These are phyloP conservation scores for Drosophila rhopaloa DNA, from an alignment of 1,140 invertebrate genomes.

Conservation along the genomic window DNA sequence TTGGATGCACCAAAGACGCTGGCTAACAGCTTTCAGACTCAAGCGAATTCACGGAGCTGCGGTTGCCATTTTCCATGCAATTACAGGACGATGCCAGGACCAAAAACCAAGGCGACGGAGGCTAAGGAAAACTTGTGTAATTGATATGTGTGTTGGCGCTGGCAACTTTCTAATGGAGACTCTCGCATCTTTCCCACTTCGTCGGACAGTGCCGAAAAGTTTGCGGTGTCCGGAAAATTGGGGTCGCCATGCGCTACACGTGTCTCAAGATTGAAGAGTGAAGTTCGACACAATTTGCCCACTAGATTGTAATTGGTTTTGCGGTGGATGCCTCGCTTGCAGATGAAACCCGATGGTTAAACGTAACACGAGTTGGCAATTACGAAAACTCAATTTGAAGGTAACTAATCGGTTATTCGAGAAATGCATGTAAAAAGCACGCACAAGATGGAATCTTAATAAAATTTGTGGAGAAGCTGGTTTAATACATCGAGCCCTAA, in stretches of 20 bases:
- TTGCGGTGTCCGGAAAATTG: constrained; percentile 35
- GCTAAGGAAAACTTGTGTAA: constrained; percentile 70
- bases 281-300: constrained; percentile 36
- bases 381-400: constrained; percentile 42
- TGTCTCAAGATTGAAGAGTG: constrained; percentile 24
- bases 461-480: too few species aligned
- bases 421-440: neutral
- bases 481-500: too few species aligned
- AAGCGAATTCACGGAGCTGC: constrained; percentile 9
- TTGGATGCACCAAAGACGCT: constrained; percentile 9
- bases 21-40: constrained; percentile 12
- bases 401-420: constrained; percentile 15
- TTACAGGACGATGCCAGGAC: constrained; percentile 29
- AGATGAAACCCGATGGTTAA: constrained; percentile 48
- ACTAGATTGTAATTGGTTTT: constrained; percentile 55
- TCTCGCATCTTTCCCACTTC: neutral
- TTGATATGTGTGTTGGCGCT: constrained; percentile 73
- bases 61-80: constrained; percentile 70
- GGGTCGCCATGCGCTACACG: constrained; percentile 27
- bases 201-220: constrained; percentile 56
- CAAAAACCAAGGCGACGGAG: constrained; percentile 22
- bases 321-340: constrained; percentile 30
- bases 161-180: constrained; percentile 69
- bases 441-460: too few species aligned
- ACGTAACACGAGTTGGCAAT: constrained; percentile 43